phyloP scores from a whole-genome alignment of 1,140 invertebrate genomes.

The Zaprionus kolodkinae region DNA sequence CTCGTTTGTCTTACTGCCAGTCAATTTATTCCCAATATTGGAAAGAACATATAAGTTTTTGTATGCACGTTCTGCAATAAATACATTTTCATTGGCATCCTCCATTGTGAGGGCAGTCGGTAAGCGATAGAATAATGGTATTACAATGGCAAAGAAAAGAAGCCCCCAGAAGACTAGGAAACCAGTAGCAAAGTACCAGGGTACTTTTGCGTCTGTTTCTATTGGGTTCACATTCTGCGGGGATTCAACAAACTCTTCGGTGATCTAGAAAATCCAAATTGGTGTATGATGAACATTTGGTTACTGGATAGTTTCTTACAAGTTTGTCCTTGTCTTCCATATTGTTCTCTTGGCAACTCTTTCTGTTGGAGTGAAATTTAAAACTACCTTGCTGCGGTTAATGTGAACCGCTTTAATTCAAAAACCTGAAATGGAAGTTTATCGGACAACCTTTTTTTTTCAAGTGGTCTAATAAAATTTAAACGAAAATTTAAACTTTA shows the following conservation, averaged over 20 bases:
- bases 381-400: constrained; percentile 3
- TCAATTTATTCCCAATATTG: constrained; percentile 88
- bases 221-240: constrained; percentile 3
- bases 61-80: constrained; percentile 70
- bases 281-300: not conserved
- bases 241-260: constrained; percentile 33
- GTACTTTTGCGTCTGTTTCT: constrained; percentile 7
- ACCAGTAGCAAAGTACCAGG: constrained; percentile 67
- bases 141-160: constrained; percentile 67
- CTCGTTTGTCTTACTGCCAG: constrained; percentile 88
- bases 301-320: constrained; percentile 29
- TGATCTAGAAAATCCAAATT: constrained; percentile 29
- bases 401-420: constrained; percentile 12
- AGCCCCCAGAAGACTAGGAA: constrained; percentile 67
- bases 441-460: not conserved
- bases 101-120: constrained; percentile 63
- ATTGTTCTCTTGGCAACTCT: not conserved
- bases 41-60: constrained; percentile 87
- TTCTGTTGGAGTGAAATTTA: not conserved
- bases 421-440: not conserved
- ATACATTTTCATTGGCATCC: constrained; percentile 36
- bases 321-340: constrained; percentile 63
- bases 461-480: not conserved
- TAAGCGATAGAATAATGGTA: constrained; percentile 63
- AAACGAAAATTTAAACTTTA: not conserved